Conservation (phyloP, 2,888 invertebrate species). For the Tanytarsus gracilentus region DNA sequence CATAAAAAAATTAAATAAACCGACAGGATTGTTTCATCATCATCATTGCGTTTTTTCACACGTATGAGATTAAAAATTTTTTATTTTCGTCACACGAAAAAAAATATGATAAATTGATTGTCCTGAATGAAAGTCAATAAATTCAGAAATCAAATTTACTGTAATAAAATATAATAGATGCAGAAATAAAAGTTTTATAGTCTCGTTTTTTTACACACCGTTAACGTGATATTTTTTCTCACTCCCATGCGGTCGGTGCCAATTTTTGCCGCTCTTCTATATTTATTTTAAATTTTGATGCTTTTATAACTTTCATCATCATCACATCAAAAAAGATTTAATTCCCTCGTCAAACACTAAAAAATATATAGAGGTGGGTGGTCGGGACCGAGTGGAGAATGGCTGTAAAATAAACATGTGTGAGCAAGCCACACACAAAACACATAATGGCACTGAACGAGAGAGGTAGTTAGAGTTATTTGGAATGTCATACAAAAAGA, state of each 20-base stretch:
- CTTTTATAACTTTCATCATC: slow-evolving; percentile 11
- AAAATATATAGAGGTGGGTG: too few relatives aligned
- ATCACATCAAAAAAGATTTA: slow-evolving; percentile 1
- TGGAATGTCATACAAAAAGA: too few relatives aligned
- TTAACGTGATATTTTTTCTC: background rate
- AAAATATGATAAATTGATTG: too few relatives aligned
- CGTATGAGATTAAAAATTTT: too few relatives aligned
- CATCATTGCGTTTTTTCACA: too few relatives aligned
- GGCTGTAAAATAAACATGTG: background rate
- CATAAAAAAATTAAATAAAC: too few relatives aligned
- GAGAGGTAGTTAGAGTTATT: too few relatives aligned
- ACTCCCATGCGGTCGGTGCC: background rate
- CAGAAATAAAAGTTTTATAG: background rate
- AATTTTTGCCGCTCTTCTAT: slow-evolving; percentile 1
- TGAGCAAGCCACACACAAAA: too few relatives aligned
- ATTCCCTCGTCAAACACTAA: background rate
- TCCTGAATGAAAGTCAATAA: too few relatives aligned
- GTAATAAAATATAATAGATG: background rate
- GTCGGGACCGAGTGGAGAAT: background rate
- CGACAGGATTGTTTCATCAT: too few relatives aligned
- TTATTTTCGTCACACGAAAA: too few relatives aligned
- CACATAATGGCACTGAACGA: too few relatives aligned
- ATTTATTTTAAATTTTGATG: slow-evolving; percentile 9
- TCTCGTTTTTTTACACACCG: background rate
- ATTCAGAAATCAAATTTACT: background rate